Base-by-base conservation (phyloP, 2,888 invertebrate genomes). In the Parnassius smintheus region DNA sequence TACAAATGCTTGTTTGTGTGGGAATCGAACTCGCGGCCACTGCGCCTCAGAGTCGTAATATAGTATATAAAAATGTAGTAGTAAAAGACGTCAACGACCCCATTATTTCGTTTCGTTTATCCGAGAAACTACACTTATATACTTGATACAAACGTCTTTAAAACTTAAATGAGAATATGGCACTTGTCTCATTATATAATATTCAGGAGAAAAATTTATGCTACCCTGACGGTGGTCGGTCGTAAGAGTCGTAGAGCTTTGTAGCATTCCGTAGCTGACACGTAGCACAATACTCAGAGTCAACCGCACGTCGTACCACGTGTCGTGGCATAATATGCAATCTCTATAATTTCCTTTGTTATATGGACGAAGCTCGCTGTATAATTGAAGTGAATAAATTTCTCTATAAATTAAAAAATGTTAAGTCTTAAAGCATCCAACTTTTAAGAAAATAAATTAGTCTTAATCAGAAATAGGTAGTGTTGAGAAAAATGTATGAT, bases 321-420 rank as follows among this genome's bases (percentile, higher is more conserved):
- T 81, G 85, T 77, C 72, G 66, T 68, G 66, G 81, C 82, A 83
- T 84, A 86, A 87, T n/a, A n/a, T n/a, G n/a, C n/a, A n/a, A n/a
- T n/a, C n/a, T n/a, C n/a, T n/a, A n/a, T n/a, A n/a, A n/a, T n/a
- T n/a, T n/a, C n/a, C n/a, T n/a, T n/a, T n/a, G n/a, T n/a, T n/a
- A n/a, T n/a, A n/a, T n/a, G n/a, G n/a, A n/a, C n/a, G 60, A 60
- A 62, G 56, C 59, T 57, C 57, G 61, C 52, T 51, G 42, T n/a
- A n/a, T n/a, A n/a, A n/a, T n/a, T n/a, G n/a, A n/a, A n/a, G n/a
- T n/a, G n/a, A n/a, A n/a, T n/a, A n/a, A n/a, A n/a, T n/a, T n/a
- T n/a, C 56, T 46, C 51, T 61, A 56, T 52, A 61, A 61, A 61
- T 45, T 56, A 12, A 41, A 56, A 61, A 52, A 51, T 46, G 56